These are phyloP conservation scores for Rana temporaria DNA, from an alignment of 2,113 vertebrate species.

Conservation along the genomic window DNA sequence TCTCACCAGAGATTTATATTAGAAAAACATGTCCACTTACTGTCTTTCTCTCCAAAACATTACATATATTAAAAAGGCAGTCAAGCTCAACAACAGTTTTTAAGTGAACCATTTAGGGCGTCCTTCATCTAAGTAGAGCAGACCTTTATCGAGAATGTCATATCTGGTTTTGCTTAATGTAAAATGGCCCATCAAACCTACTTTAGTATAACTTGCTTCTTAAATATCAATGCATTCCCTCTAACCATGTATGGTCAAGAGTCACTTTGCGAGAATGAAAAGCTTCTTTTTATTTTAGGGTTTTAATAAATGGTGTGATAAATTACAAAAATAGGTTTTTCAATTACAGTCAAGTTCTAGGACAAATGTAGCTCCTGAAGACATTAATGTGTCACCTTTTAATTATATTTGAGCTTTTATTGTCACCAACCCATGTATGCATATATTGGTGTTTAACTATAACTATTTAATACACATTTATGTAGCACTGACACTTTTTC, in stretches of 20 bases:
- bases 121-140: slow-evolving; percentile 67
- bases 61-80: slow-evolving; percentile 69
- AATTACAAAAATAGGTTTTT: too few species aligned
- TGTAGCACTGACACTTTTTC: too few species aligned
- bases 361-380: too few species aligned
- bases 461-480: too few species aligned
- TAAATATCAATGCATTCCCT: slow-evolving; percentile 74
- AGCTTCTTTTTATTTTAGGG: not conserved
- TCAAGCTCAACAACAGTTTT: slow-evolving; percentile 65
- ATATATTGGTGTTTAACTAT: too few species aligned
- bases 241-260: slow-evolving; percentile 68
- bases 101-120: slow-evolving; percentile 66
- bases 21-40: slow-evolving; percentile 66
- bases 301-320: not conserved
- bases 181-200: slow-evolving; percentile 70
- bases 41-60: slow-evolving; percentile 63
- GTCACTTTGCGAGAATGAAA: slow-evolving; percentile 57
- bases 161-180: slow-evolving; percentile 71
- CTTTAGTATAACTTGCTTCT: slow-evolving; percentile 67
- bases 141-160: slow-evolving; percentile 75
- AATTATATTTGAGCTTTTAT: too few species aligned
- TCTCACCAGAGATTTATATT: slow-evolving; percentile 64
- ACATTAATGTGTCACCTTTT: too few species aligned
- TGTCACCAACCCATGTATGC: too few species aligned
- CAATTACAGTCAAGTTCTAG: too few species aligned